These are phyloP conservation scores for Xiphophorus couchianus DNA, from an alignment of 2,113 vertebrate species.

Conservation along the genomic window DNA sequence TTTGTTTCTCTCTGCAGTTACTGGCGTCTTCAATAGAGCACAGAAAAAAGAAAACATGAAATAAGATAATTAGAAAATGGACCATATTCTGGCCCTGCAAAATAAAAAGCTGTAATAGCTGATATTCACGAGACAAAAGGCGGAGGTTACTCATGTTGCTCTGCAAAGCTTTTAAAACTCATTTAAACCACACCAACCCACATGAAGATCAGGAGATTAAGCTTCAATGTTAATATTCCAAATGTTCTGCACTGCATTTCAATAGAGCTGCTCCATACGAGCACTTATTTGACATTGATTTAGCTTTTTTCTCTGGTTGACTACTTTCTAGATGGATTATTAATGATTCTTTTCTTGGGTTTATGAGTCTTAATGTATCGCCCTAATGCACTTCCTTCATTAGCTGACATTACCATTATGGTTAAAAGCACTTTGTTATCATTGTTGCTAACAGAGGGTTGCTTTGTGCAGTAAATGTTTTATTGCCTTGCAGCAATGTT, in stretches of 20 bases:
- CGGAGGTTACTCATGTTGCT: conserved; percentile 3
- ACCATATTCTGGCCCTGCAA: conserved; percentile 13
- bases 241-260: conserved; percentile 30
- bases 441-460: conserved; percentile 1
- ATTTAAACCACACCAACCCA: conserved; percentile 34
- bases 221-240: conserved; percentile 28
- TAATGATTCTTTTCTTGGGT: conserved; percentile 30
- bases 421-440: conserved; percentile 40
- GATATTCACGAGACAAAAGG: conserved; percentile 22
- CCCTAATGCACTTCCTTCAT: conserved; percentile 48
- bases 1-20: conserved; percentile 23
- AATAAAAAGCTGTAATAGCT: conserved; percentile 28
- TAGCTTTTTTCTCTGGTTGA: conserved; percentile 9
- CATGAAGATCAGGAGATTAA: conserved; percentile 38
- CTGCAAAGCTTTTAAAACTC: conserved; percentile 26
- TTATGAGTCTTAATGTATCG: conserved; percentile 13
- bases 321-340: conserved; percentile 29
- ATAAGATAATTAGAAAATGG: conserved; percentile 25
- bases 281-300: conserved; percentile 38
- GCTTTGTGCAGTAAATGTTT: conserved; percentile 18
- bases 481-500: conserved; percentile 21
- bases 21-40: conserved; percentile 20
- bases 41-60: conserved; percentile 11
- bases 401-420: conserved; percentile 27
- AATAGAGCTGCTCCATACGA: conserved; percentile 27